These are phyloP conservation scores for Rotaria magnacalcarata DNA, from an alignment of 2,888 invertebrate species.

Conservation along the genomic window DNA sequence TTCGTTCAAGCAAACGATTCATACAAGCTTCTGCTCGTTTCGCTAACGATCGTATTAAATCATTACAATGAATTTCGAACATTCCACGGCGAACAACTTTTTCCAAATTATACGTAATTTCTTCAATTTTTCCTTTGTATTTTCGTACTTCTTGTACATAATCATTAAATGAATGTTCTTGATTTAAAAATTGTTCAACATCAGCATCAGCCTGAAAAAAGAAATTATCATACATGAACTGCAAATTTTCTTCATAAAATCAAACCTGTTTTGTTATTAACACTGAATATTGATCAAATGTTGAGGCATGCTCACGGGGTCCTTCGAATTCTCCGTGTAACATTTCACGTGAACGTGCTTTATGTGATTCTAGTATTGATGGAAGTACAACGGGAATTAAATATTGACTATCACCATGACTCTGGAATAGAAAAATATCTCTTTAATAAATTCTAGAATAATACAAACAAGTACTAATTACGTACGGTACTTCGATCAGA, in stretches of 20 bases:
- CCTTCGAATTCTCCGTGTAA: slow-evolving; percentile 55
- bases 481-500: slow-evolving; percentile 64
- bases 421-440: not conserved
- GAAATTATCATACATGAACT: not conserved
- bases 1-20: slow-evolving; percentile 69
- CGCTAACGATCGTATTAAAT: slow-evolving; percentile 71
- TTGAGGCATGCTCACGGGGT: slow-evolving; percentile 56
- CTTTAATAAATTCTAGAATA: no score
- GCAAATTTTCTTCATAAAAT: no score
- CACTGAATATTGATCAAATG: slow-evolving; percentile 68
- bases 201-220: slow-evolving; percentile 62
- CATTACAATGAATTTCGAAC: slow-evolving; percentile 77
- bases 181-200: slow-evolving; percentile 69
- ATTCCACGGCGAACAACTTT: slow-evolving; percentile 72
- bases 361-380: slow-evolving; percentile 68
- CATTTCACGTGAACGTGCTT: slow-evolving; percentile 64
- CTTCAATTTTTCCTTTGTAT: slow-evolving; percentile 61
- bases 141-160: slow-evolving; percentile 60
- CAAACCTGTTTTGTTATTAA: slow-evolving; percentile 60
- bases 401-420: not conserved
- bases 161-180: slow-evolving; percentile 62
- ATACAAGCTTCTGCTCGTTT: slow-evolving; percentile 69
- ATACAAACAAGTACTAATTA: slow-evolving; percentile 48
- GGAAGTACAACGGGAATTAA: slow-evolving; percentile 72
- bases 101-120: slow-evolving; percentile 59